Percentiles rank a stretch among this genome's conserved stretches.
These are phyloP conservation scores for Blastomussa wellsi DNA, from an alignment of 92 coral and sea anemone genomes.

Conservation along the genomic window DNA sequence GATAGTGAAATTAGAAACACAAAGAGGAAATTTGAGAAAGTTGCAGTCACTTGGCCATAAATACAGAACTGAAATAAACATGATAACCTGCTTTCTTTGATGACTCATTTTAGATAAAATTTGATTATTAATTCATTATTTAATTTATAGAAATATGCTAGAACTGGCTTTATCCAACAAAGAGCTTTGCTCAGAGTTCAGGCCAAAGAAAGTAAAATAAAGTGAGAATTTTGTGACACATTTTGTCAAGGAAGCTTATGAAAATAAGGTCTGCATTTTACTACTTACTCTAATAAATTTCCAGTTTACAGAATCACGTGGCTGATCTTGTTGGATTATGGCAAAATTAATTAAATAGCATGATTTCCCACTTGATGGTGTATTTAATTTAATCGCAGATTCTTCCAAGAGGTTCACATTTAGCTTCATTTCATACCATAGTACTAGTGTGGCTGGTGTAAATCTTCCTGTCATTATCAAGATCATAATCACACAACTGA, in stretches of 20 bases:
- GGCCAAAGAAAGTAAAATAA: no score
- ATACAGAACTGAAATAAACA: neutral
- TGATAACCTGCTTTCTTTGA: neutral
- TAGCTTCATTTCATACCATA: no score
- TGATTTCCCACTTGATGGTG: no score
- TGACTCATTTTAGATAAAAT: neutral
- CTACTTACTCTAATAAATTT: no score
- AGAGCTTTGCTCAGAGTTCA: no score
- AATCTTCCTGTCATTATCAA: no score
- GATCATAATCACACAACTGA: no score
- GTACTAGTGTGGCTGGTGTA: no score
- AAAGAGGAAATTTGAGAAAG: constrained; percentile 80
- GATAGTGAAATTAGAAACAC: constrained; percentile 15
- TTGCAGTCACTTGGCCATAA: constrained; percentile 89
- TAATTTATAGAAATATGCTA: neutral
- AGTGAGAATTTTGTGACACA: no score
- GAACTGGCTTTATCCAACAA: neutral
- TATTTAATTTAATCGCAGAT: no score
- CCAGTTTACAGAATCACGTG: neutral
- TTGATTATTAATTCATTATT: neutral
- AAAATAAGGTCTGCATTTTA: neutral
- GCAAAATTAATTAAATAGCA: no score
- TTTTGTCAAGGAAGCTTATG: neutral
- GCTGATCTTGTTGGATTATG: neutral
- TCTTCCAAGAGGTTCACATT: no score